A percentile compares a stretch with the other conserved stretches of the same genome.
phyloP scores from a whole-genome alignment of 2,888 invertebrate genomes.

The Drosophila parthenogenetica region DNA sequence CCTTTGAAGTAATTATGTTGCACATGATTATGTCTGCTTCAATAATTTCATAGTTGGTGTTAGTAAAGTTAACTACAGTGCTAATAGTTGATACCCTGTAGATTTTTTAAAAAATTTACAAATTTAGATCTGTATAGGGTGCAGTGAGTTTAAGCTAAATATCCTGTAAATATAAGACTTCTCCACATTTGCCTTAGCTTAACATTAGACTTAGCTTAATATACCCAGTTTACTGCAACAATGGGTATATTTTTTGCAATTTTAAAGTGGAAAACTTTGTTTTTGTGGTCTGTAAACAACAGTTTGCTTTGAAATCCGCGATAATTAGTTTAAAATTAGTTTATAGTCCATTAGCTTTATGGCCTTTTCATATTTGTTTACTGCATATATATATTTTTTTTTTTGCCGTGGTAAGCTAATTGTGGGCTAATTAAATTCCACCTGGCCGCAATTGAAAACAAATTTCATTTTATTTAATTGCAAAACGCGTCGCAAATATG shows the following conservation, averaged over 20 bases:
- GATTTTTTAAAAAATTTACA: neutral
- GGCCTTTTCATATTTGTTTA: neutral
- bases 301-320: neutral
- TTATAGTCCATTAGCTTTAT: slow-evolving; percentile 10
- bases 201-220: neutral
- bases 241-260: neutral
- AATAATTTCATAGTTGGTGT: slow-evolving; percentile 21
- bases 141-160: no score
- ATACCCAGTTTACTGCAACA: neutral
- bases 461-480: slow-evolving; percentile 54
- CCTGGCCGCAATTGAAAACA: slow-evolving; percentile 47
- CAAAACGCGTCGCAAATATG: slow-evolving; percentile 4
- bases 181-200: no score
- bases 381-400: neutral
- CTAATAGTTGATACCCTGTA: neutral
- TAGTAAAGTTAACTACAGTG: neutral
- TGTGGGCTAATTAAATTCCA: slow-evolving; percentile 52
- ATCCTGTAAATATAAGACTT: no score
- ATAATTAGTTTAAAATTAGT: slow-evolving; percentile 2
- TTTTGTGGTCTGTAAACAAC: neutral
- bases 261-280: neutral
- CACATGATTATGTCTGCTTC: slow-evolving; percentile 28
- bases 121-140: no score
- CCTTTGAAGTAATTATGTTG: slow-evolving; percentile 18
- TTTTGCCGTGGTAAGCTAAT: slow-evolving; percentile 13